These are phyloP conservation scores for Pyrgilauda ruficollis DNA, from an alignment of 2,113 vertebrate species.

Conservation along the genomic window DNA sequence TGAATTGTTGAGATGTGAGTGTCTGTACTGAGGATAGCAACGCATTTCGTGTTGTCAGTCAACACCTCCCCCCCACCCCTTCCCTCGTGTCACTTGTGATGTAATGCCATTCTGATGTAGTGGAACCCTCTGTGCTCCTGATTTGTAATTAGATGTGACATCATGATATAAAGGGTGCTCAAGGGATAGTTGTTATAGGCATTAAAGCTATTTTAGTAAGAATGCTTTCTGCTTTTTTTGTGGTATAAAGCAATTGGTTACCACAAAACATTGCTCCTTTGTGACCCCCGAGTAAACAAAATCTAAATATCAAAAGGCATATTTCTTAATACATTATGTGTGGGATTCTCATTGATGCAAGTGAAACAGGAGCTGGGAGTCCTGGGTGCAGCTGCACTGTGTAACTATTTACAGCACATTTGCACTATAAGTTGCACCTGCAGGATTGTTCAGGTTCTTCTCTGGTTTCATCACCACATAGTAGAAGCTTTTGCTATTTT, in stretches of 20 bases:
- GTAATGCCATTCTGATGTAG: slow-evolving; percentile 12
- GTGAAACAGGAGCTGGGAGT: not conserved
- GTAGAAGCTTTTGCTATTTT: not conserved
- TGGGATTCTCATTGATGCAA: not conserved
- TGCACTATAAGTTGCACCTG: not conserved
- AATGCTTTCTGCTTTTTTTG: not conserved
- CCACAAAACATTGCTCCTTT: not conserved
- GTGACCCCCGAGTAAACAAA: not conserved
- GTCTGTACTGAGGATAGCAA: slow-evolving; percentile 26
- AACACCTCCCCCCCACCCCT: not conserved
- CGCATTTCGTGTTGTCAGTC: slow-evolving; percentile 14
- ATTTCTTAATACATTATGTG: not conserved
- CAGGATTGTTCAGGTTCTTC: not conserved
- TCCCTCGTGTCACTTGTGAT: not conserved
- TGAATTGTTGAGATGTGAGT: not conserved
- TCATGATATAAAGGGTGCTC: not conserved
- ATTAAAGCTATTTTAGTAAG: not conserved
- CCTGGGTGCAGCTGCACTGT: not conserved
- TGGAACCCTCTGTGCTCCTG: not conserved
- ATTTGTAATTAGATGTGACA: not conserved
- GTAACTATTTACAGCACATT: not conserved
- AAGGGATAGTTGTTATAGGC: not conserved
- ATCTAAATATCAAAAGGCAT: not conserved
- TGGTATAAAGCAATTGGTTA: not conserved
- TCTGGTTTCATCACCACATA: not conserved